Evolutionary conservation across 2,888 invertebrate genomes (phyloP), one percentile per base, ranked within the genome.

Genomic region (Creontiades dilutus): DNA sequence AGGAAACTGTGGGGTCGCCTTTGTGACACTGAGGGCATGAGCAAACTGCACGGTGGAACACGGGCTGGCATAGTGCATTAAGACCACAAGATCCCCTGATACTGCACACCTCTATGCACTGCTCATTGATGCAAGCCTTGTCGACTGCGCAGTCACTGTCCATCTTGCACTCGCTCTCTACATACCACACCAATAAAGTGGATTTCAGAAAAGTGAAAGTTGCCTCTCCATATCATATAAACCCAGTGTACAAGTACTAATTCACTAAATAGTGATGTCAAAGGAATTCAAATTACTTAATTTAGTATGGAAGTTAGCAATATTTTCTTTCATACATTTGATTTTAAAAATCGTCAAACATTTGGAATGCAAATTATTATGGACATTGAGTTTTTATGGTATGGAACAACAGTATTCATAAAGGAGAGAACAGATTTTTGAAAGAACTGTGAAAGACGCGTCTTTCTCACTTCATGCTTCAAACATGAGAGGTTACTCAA

Each of bases 81-180:
- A 96, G 95, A 92, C 98, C 98, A 93, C 98, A 98, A 92, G 96
- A 97, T 92, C 96, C 97, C 92, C 97, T 96, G 93, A 97, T 95
- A 93, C 96, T 96, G 94, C 98, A 98, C 92, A 98, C 98, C 94
- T 98, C 97, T 94, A 96, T 95, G 94, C 98, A 98, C 94, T 97
- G 96, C 94, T 96, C 96, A 94, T 97, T 96, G 94, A 97, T 95
- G 95, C 98, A 98, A 93, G 97, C 96, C 95, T 97, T 97, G 94
- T 98, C 97, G 94, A 96, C 96, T 92, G 97, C 96, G 94, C 98
- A 98, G 95, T 97, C 97, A 95, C 96, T 95, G 95, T 98, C 97
- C 94, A 96, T 96, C 95, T 96, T 96, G 95, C 98, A 98, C 96
- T 97, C 97, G 90, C 90, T 90, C 52, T 90, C 90, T 90, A 90